Conservation (phyloP, 2,888 invertebrate genomes). For the Lasioglossum morio region DNA sequence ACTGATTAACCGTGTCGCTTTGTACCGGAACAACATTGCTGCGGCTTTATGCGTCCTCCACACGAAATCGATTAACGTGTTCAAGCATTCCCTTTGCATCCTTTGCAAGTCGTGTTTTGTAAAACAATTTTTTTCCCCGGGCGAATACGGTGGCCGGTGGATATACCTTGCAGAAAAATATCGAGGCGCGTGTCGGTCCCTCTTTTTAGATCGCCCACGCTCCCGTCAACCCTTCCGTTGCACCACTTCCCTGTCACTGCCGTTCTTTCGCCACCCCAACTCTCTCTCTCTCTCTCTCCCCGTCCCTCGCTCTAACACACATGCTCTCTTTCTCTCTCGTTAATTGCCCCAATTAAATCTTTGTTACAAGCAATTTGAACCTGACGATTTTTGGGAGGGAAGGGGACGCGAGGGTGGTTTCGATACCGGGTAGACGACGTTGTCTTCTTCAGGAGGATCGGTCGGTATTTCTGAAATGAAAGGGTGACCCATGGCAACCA, state of each 20-base stretch:
- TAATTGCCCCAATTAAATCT: conserved; percentile 79
- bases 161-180: conserved; percentile 50
- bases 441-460: conserved; percentile 14
- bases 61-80: conserved; percentile 8
- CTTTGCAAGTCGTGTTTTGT: background rate
- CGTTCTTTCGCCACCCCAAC: conserved; percentile 28
- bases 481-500: conserved; percentile 14
- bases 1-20: conserved; percentile 2
- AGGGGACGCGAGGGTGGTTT: background rate
- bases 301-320: background rate
- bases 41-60: background rate
- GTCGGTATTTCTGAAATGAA: conserved; percentile 13
- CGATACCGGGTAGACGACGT: conserved; percentile 5
- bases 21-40: background rate
- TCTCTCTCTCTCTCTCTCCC: too few relatives aligned
- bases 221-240: conserved; percentile 57
- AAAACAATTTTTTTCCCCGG: background rate
- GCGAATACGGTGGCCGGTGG: conserved; percentile 27
- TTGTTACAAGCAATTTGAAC: conserved; percentile 76
- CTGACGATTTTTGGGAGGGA: conserved; percentile 61
- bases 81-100: conserved; percentile 20
- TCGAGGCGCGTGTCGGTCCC: conserved; percentile 37
- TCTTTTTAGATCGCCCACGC: conserved; percentile 41
- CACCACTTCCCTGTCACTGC: conserved; percentile 52
- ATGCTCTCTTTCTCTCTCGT: conserved; percentile 45